Conservation (phyloP, 2,888 invertebrate genomes). For the Brenthis hecate region DNA sequence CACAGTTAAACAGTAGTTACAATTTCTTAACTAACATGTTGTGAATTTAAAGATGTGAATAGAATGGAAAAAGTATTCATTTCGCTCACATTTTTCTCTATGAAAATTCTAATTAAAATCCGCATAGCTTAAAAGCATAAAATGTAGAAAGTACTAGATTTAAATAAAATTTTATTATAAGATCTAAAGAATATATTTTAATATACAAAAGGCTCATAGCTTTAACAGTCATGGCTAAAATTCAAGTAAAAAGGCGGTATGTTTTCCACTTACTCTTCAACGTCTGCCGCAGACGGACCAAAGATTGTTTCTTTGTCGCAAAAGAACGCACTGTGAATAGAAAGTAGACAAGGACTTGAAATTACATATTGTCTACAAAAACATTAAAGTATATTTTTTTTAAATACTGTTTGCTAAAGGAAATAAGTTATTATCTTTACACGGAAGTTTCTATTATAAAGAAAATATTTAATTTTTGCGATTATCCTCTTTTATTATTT, state of each 20-base stretch:
- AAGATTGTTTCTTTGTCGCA: slow-evolving; percentile 28
- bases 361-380: slow-evolving; percentile 10
- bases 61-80: background rate
- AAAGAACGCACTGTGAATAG: slow-evolving; percentile 28
- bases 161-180: slow-evolving; percentile 6
- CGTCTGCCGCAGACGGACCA: slow-evolving; percentile 26
- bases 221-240: slow-evolving; percentile 20
- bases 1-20: slow-evolving; percentile 18
- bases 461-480: too few species aligned
- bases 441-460: background rate
- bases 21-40: slow-evolving; percentile 7
- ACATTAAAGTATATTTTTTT: background rate
- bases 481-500: too few species aligned
- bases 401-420: background rate
- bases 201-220: slow-evolving; percentile 9
- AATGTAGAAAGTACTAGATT: background rate
- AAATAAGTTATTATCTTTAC: background rate
- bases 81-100: background rate
- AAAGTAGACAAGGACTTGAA: slow-evolving; percentile 13
- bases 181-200: slow-evolving; percentile 19
- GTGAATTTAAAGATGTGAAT: background rate
- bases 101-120: slow-evolving; percentile 1
- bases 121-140: background rate
- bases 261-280: slow-evolving; percentile 27
- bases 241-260: slow-evolving; percentile 22